phyloP scores from a whole-genome alignment of 2,113 vertebrate species.

The Fukomys damarensis region DNA sequence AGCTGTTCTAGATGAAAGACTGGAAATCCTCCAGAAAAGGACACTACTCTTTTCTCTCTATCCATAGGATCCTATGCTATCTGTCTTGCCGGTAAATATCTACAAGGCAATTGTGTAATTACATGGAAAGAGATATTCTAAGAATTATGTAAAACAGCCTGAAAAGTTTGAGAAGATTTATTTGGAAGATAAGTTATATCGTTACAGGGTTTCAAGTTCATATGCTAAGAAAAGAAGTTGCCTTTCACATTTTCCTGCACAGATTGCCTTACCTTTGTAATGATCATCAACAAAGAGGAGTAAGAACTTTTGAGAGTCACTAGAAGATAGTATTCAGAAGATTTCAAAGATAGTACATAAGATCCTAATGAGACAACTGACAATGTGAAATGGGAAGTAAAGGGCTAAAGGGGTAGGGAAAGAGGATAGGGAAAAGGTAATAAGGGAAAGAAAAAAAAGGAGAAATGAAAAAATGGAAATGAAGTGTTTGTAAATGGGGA shows the following conservation, averaged over 20 bases:
- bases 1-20: background rate
- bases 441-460: no score
- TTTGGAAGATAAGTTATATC: background rate
- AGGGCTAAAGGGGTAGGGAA: no score
- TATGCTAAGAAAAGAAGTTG: background rate
- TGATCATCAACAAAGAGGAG: background rate
- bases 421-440: no score
- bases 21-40: background rate
- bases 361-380: no score
- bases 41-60: background rate
- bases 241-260: background rate
- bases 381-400: no score
- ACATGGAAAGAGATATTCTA: background rate
- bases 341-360: no score
- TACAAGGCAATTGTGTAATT: background rate
- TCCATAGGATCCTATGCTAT: background rate
- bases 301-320: background rate
- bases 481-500: no score
- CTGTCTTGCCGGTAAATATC: background rate
- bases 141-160: background rate
- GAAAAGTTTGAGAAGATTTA: background rate
- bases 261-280: background rate
- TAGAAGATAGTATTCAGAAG: background rate
- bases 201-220: background rate
- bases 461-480: no score